These are phyloP conservation scores for Nematopogon swammerdamellus DNA, from an alignment of 2,888 invertebrate species.

Conservation along the genomic window DNA sequence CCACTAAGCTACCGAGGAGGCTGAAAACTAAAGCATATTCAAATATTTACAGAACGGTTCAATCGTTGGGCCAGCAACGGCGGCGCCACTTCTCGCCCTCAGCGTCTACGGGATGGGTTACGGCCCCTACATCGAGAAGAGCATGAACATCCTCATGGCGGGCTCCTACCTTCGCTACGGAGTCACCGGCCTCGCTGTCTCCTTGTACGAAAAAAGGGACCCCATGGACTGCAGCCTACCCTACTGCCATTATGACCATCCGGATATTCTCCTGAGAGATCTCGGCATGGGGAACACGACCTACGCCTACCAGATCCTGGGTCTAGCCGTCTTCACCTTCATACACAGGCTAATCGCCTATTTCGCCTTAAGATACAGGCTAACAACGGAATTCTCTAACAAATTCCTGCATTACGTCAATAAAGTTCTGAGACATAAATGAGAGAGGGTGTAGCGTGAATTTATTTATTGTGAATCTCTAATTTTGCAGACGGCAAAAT, in stretches of 20 bases:
- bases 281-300: constrained; percentile 56
- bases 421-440: constrained; percentile 52
- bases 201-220: constrained; percentile 59
- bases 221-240: constrained; percentile 58
- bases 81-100: constrained; percentile 54
- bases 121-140: constrained; percentile 45
- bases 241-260: constrained; percentile 56
- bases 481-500: too few species aligned
- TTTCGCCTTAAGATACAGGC: constrained; percentile 54
- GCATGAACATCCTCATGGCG: constrained; percentile 55
- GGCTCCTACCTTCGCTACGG: constrained; percentile 66
- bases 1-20: too few species aligned
- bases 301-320: constrained; percentile 54
- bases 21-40: too few species aligned
- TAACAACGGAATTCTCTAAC: constrained; percentile 53
- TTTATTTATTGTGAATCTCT: background rate
- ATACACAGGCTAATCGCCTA: constrained; percentile 53
- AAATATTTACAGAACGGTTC: constrained; percentile 60
- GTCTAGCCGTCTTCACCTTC: constrained; percentile 53
- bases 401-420: constrained; percentile 52
- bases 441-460: constrained; percentile 10
- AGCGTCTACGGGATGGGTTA: constrained; percentile 64
- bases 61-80: constrained; percentile 53
- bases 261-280: constrained; percentile 60
- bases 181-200: constrained; percentile 56